Percentiles rank a stretch among this genome's conserved stretches.
Evolutionary conservation across 2,797 vertebrate species (phyloP).

Genomic region (Acomys russatus): DNA sequence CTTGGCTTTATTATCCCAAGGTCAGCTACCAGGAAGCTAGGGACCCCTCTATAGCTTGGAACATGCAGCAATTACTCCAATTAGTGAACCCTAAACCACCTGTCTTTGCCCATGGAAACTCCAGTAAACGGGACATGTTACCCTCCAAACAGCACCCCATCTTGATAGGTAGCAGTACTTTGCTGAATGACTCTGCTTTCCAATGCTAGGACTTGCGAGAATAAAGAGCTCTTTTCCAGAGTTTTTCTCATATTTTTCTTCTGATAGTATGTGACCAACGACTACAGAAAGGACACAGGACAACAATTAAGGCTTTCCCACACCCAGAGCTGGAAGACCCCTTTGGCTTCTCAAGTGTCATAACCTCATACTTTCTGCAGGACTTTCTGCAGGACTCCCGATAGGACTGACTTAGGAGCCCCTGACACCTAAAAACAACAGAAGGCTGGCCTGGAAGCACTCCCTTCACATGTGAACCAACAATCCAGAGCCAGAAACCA

Average conservation of each 20-base stretch:
- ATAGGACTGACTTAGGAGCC: not conserved
- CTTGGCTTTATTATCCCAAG: not conserved
- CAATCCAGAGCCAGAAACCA: not conserved
- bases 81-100: not conserved
- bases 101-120: not conserved
- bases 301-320: not conserved
- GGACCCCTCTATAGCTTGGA: not conserved
- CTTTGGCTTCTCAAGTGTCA: not conserved
- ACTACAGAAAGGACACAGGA: not conserved
- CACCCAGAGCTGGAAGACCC: not conserved
- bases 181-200: not conserved
- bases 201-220: not conserved
- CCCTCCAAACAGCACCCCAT: no score
- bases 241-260: not conserved
- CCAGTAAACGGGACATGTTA: not conserved
- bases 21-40: not conserved
- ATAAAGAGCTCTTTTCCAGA: not conserved
- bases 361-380: not conserved
- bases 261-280: no score
- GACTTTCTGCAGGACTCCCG: not conserved
- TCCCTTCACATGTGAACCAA: not conserved
- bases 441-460: not conserved
- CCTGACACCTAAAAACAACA: not conserved
- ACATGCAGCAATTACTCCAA: not conserved
- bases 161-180: not conserved